Evolutionary conservation across 2,888 invertebrate genomes (phyloP), one percentile per base, ranked within the genome.

Genomic region (Romanomermis culicivorax): DNA sequence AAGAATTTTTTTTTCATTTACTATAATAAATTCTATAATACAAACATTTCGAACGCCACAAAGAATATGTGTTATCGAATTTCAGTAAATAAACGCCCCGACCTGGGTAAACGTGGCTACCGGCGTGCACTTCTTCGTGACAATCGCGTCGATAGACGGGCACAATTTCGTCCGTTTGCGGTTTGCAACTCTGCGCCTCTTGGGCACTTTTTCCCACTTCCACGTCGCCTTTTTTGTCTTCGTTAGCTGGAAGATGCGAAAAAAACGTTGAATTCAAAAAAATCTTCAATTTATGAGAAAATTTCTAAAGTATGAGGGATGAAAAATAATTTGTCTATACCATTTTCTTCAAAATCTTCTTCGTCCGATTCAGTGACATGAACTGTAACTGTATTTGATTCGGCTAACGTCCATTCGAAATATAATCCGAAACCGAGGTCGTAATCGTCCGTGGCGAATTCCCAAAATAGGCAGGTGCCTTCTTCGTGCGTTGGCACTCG

Each of bases 21-120:
- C 63, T 91, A 71, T 97, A 97, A 71, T 91, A 97, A 52, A 97
- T 91, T 73, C 95, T 80, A 72, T 97, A 99, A 72, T 95, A 99
- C 54, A 99, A 78, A 49, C 89, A 91, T 79, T 99, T 99, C 63
- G 91, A 91, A 65, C 97, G 80, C 95, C 95, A 97, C 62, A 99
- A 77, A 54, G 91, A 93, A 71, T 93, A 99, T 1, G 93, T 88
- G 74, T 99, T 99, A 75, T 99, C 97, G 72, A 99, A 99, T 74
- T 97, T 97, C 45, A 97, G 77, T 68, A 95, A 76, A 72, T 99
- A 99, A 42, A 93, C 86, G 23, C 97, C 97, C 73, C 86, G 82
- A 1, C 91, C 93, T 1, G 95, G 95, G 73, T 95, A 95, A 53
- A 80, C 78, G 72, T 97, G 97, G 57, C 85, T 87, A 11, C 93